Evolutionary conservation across 2,113 vertebrate genomes (phyloP), one percentile per base, ranked within the genome.

Genomic region (Piprites chloris): DNA sequence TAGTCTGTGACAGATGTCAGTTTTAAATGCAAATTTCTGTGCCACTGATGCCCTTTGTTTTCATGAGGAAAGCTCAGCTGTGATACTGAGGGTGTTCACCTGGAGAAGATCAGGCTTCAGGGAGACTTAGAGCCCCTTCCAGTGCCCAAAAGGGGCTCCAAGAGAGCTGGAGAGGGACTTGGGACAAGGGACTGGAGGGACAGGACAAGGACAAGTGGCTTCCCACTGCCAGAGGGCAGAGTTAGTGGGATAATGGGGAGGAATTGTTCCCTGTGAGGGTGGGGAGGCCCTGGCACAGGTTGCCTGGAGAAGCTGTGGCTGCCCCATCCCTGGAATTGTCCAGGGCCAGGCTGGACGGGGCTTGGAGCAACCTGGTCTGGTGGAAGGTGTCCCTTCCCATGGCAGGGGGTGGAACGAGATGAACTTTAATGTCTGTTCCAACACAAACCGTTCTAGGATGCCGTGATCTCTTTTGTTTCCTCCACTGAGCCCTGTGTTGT

Each of bases 201-300:
- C 77, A 89, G 68, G 8, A 67, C 61, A 8, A 69, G 52, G 46
- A 39, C 69, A 61, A 61, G 53, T 81, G 61, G 32, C 18, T 44
- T 2, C 2, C 1, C 11, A 3, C 2, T 50, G 32, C 1, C n/a
- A 67, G 9, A 20, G 5, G 11, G 2, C 0, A 0, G 26, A 9
- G 30, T 26, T 11, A 32, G 24, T 87, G 53, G 55, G 39, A 75
- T 6, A 1, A 8, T 39, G 53, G 12, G 77, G 0, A n/a, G 53
- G 10, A 53, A 53, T 68, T 52, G 4, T 8, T 63, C 4, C 1
- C 26, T 76, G 26, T 1, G 16, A 68, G 22, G 37, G 27, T 21
- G 61, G 6, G 0, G 1, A 73, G 28, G 23, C 0, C 0, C 39
- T 83, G 39, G 50, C 0, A 23, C 3, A 0, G 41, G 3, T 2